Base-by-base conservation (phyloP, 2,888 invertebrate genomes). In the Caenorhabditis sp. region DNA sequence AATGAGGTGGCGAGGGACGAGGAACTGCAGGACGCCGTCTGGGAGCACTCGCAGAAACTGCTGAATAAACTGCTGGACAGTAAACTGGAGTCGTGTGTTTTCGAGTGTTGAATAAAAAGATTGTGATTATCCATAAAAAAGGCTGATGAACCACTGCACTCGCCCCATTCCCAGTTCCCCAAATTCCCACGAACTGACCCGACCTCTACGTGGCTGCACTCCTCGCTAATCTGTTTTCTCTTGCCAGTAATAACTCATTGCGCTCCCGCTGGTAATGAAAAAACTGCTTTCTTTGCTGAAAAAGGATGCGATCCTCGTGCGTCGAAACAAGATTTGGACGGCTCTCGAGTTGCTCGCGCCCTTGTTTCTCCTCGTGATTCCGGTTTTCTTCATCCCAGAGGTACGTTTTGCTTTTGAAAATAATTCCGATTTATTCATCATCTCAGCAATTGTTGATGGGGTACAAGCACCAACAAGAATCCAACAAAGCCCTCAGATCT, bases 1-100 rank as follows among this genome's bases (percentile, higher is more conserved):
- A 74, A 72, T 76, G 63, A 72, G 13, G 41, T 87, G 26, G 93
- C 94, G 0, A 91, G 92, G 71, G 93, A 94, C 88, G 91, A 92
- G 26, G 46, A 48, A 50, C 91, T 81, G 13, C 79, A 82, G 70
- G 85, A 87, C 22, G 85, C 80, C 1, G 48, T 87, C 11, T 87
- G 87, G 87, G 55, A 68, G n/a, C 71, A 48, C 4, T 48, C 48
- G 1, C 27, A 27, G 6, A 27, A 48, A 17, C 6, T 48, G 8
- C 8, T 48, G 27, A 27, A 48, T 2, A 15, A 9, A 17, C n/a
- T 48, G 15, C 11, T 48, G 15, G 46, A 27, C 15, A 4, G n/a
- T 15, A 15, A 27, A 48, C 27, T 27, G n/a, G 17, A 26, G 15
- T 48, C 26, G 26, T 48, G 48, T 48, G 27, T 48, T 8, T 48